phyloP scores from a whole-genome alignment of 2,888 invertebrate genomes.

The Opisthograptis luteolata region DNA sequence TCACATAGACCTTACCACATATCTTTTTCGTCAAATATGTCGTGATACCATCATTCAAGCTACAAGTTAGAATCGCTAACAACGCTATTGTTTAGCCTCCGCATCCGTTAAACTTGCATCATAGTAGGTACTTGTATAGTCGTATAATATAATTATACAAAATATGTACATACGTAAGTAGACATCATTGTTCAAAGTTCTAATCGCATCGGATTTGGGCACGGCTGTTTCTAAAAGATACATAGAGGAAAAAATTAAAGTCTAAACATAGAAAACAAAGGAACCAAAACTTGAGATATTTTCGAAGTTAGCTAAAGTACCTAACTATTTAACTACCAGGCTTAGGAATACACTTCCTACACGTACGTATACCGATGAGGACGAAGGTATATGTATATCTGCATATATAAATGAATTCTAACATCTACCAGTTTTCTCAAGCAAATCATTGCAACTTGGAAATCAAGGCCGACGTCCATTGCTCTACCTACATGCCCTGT shows the following conservation, averaged over 20 bases:
- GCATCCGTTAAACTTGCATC: constrained; percentile 37
- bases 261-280: neutral
- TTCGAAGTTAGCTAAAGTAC: too few species aligned
- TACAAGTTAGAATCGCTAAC: constrained; percentile 5
- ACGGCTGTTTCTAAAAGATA: neutral
- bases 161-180: too few species aligned
- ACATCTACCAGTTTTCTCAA: neutral
- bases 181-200: constrained; percentile 20
- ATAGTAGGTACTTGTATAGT: constrained; percentile 17
- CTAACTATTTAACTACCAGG: too few species aligned
- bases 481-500: constrained; percentile 10
- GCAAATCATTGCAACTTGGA: neutral
- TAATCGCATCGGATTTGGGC: constrained; percentile 7
- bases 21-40: too few species aligned
- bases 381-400: too few species aligned
- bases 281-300: too few species aligned
- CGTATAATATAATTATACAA: too few species aligned
- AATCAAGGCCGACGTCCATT: neutral
- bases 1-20: too few species aligned
- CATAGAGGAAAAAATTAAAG: neutral
- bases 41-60: constrained; percentile 48
- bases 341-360: too few species aligned
- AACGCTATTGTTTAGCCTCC: constrained; percentile 46
- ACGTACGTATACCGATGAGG: too few species aligned
- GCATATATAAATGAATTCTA: too few species aligned